A percentile compares a stretch with the other conserved stretches of the same genome.
Conservation (phyloP, 2,888 invertebrate species). For the Eupithecia abbreviata region DNA sequence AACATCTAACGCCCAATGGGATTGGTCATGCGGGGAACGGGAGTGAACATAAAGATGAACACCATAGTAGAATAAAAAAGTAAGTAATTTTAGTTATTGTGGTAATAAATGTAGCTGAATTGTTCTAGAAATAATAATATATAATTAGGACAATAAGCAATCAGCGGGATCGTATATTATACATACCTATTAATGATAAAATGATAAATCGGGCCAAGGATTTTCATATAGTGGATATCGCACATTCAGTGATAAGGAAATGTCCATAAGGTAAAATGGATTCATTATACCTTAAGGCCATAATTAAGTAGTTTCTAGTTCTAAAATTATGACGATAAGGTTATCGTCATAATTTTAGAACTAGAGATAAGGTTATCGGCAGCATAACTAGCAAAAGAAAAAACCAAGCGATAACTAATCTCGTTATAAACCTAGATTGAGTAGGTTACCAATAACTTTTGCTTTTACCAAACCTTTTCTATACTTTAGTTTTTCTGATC, state of each 20-base stretch:
- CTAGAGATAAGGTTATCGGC: not conserved
- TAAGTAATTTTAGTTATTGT: slow-evolving; percentile 56
- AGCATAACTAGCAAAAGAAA: not conserved
- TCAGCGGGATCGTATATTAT: no score
- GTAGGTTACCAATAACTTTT: not conserved
- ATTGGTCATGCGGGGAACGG: slow-evolving; percentile 66
- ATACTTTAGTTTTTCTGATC: not conserved
- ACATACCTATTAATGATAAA: not conserved
- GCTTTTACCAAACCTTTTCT: not conserved
- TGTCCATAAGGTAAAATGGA: no score
- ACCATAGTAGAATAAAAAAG: slow-evolving; percentile 60
- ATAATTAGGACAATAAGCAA: no score
- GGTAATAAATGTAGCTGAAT: not conserved
- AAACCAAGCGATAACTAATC: not conserved
- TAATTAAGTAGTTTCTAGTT: not conserved
- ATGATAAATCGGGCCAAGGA: not conserved
- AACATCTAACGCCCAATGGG: slow-evolving; percentile 73
- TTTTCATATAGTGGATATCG: not conserved
- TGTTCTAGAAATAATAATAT: not conserved
- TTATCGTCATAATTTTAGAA: not conserved
- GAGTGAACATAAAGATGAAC: slow-evolving; percentile 65
- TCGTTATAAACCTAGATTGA: not conserved
- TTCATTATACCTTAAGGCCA: no score
- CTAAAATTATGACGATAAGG: not conserved
- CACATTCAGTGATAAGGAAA: not conserved